A percentile compares a stretch with the other conserved stretches of the same genome.
These are phyloP conservation scores for Campoplex nolae DNA, from an alignment of 2,888 invertebrate genomes.

Conservation along the genomic window DNA sequence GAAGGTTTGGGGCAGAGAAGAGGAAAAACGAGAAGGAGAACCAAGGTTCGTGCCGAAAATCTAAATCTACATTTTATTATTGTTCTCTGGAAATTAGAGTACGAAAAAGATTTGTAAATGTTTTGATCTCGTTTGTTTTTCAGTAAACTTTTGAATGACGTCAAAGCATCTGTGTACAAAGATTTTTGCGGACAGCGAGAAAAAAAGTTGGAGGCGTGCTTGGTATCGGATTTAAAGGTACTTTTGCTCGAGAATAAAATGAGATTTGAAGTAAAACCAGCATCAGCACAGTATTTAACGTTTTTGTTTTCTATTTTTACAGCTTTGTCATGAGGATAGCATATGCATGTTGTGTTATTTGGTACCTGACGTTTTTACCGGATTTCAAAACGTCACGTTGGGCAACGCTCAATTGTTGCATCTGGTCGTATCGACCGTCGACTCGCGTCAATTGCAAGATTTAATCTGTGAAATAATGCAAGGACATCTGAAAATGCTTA, in stretches of 20 bases:
- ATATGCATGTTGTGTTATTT: conserved; percentile 95
- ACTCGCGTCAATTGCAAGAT: conserved; percentile 95
- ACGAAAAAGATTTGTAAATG: not conserved
- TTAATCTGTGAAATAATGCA: conserved; percentile 96
- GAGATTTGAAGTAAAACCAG: not conserved
- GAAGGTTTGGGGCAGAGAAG: conserved; percentile 90
- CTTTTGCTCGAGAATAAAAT: not conserved
- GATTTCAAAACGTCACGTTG: conserved; percentile 94
- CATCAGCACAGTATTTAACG: not conserved
- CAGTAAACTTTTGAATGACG: conserved; percentile 86
- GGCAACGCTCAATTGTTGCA: conserved; percentile 95
- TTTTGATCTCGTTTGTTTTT: conserved; percentile 61
- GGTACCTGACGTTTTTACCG: conserved; percentile 96
- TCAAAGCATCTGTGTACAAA: conserved; percentile 94
- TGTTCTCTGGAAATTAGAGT: not conserved
- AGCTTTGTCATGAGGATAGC: conserved; percentile 95
- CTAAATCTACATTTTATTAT: not conserved
- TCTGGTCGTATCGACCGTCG: conserved; percentile 95
- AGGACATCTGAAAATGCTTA: conserved; percentile 94
- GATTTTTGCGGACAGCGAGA: conserved; percentile 94
- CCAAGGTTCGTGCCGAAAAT: conserved; percentile 75
- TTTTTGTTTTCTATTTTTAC: conserved; percentile 71
- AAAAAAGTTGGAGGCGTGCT: conserved; percentile 90
- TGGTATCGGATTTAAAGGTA: conserved; percentile 93
- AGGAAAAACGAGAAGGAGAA: conserved; percentile 85